Percentiles rank a stretch among this genome's conserved stretches.
Conservation (phyloP, 2,888 invertebrate genomes). For the Alloplasta piceator region DNA sequence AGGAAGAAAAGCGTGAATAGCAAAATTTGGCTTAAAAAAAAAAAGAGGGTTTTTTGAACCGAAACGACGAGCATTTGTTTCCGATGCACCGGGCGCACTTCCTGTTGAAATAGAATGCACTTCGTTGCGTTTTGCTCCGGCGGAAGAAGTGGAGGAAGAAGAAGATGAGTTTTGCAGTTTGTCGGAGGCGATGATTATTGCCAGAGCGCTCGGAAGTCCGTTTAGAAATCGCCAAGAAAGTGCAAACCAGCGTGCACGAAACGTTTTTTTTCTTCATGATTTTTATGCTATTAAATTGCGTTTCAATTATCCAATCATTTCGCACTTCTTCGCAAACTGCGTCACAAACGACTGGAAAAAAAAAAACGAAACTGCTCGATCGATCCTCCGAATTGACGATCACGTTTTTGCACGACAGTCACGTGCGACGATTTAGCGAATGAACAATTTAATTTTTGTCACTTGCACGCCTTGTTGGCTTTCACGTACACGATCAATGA, state of each 20-base stretch:
- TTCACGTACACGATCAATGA: constrained; percentile 3
- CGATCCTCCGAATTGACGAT: constrained; percentile 20
- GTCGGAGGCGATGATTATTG: constrained; percentile 45
- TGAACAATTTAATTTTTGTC: constrained; percentile 40
- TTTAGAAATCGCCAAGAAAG: constrained; percentile 76
- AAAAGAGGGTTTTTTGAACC: constrained; percentile 17
- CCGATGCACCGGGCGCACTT: constrained; percentile 44
- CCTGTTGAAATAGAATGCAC: constrained; percentile 51
- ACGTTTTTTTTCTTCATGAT: background rate
- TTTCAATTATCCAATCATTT: constrained; percentile 35
- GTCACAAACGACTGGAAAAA: background rate
- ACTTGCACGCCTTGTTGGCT: background rate
- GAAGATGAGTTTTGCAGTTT: too few relatives aligned
- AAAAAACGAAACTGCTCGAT: constrained; percentile 1
- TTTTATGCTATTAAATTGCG: background rate
- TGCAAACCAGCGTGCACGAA: constrained; percentile 64
- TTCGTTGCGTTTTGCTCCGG: constrained; percentile 28
- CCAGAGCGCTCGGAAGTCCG: constrained; percentile 69
- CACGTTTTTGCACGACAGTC: constrained; percentile 26
- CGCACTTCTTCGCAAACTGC: constrained; percentile 18
- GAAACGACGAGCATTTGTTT: background rate
- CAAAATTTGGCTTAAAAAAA: constrained; percentile 33
- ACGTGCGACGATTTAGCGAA: constrained; percentile 36
- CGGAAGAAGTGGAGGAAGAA: background rate
- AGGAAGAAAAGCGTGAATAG: constrained; percentile 47